These are phyloP conservation scores for Sander vitreus DNA, from an alignment of 2,113 vertebrate genomes.

Conservation along the genomic window DNA sequence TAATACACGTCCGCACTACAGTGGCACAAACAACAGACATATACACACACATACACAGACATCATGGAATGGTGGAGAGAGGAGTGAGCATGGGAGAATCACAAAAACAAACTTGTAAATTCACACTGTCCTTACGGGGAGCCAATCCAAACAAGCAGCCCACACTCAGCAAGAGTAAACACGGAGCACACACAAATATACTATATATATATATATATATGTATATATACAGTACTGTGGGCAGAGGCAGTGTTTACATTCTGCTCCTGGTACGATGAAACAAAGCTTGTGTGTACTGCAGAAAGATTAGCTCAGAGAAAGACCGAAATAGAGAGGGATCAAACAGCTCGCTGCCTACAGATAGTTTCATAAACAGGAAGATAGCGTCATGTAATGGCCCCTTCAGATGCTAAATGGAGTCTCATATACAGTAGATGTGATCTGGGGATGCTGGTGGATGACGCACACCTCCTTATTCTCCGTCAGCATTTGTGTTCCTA, in stretches of 20 bases:
- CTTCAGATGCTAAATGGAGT: slow-evolving; percentile 31
- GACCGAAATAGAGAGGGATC: slow-evolving; percentile 41
- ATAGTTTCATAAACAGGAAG: slow-evolving; percentile 65
- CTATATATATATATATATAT: too few relatives aligned
- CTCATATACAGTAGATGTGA: slow-evolving; percentile 34
- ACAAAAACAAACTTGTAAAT: slow-evolving; percentile 50
- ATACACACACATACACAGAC: slow-evolving; percentile 22
- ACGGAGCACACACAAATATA: neutral
- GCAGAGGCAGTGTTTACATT: slow-evolving; percentile 68
- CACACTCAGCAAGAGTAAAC: slow-evolving; percentile 47
- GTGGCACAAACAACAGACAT: slow-evolving; percentile 48
- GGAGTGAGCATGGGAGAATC: slow-evolving; percentile 27
- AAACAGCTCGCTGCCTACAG: slow-evolving; percentile 55
- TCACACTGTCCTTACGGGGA: slow-evolving; percentile 47
- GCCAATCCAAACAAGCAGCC: slow-evolving; percentile 65
- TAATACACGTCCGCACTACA: slow-evolving; percentile 54
- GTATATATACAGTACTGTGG: slow-evolving; percentile 16
- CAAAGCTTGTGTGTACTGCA: slow-evolving; percentile 54
- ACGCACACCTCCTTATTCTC: neutral
- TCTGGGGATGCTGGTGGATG: slow-evolving; percentile 40
- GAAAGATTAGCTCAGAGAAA: slow-evolving; percentile 63
- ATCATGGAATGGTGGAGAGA: slow-evolving; percentile 34
- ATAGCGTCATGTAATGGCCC: slow-evolving; percentile 11
- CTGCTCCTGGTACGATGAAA: slow-evolving; percentile 45
- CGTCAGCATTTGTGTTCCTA: neutral